phyloP scores from a whole-genome alignment of 2,888 invertebrate species.

The Spodoptera picta region DNA sequence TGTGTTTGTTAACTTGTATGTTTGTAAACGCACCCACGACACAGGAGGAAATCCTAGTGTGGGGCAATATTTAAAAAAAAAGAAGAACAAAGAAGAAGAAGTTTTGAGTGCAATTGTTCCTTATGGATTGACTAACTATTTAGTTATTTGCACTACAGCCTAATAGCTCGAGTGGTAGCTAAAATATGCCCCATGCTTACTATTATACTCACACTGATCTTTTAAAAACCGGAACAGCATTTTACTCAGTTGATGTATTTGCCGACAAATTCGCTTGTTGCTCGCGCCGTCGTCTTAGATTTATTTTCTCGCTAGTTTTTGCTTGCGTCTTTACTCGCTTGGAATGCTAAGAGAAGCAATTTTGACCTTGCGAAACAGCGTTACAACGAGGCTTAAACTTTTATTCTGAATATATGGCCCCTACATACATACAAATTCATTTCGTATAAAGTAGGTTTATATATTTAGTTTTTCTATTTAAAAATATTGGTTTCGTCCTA shows the following conservation, averaged over 20 bases:
- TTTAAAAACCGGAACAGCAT: too few relatives aligned
- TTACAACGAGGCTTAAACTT: conserved; percentile 27
- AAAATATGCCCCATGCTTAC: too few relatives aligned
- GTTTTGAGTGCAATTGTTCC: too few relatives aligned
- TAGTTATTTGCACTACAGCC: too few relatives aligned
- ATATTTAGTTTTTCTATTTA: conserved; percentile 32
- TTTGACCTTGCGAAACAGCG: conserved; percentile 64
- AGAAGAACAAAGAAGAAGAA: too few relatives aligned
- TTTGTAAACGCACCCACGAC: too few relatives aligned
- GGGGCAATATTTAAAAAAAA: too few relatives aligned
- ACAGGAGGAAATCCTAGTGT: too few relatives aligned
- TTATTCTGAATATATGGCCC: conserved; percentile 52
- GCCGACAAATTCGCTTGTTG: conserved; percentile 28
- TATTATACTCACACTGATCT: too few relatives aligned
- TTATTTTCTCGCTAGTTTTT: conserved; percentile 74
- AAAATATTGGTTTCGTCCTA: conserved; percentile 12
- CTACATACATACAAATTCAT: conserved; percentile 24
- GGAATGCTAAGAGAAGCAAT: conserved; percentile 74
- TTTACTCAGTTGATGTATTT: background rate
- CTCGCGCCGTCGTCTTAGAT: conserved; percentile 58
- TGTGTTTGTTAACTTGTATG: too few relatives aligned
- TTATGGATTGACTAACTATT: too few relatives aligned
- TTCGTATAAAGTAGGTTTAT: conserved; percentile 11
- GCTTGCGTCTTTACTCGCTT: conserved; percentile 71
- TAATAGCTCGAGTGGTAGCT: too few relatives aligned